These are phyloP conservation scores for Psittacus erithacus DNA, from an alignment of 2,113 vertebrate genomes.

Conservation along the genomic window DNA sequence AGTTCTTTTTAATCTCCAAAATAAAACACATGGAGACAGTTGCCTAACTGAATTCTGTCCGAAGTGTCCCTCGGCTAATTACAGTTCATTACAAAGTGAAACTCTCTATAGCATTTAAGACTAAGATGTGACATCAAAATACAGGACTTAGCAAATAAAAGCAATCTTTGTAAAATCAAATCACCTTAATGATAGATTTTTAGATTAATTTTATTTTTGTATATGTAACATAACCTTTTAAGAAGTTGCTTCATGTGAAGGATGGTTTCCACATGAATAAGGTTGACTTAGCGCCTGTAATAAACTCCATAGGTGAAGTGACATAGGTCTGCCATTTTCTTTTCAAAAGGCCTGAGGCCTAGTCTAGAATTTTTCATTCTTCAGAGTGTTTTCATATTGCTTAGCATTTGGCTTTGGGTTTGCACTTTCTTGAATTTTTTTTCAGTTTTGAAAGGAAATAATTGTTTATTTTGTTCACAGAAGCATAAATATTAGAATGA, in stretches of 20 bases:
- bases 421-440: not conserved
- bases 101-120: not conserved
- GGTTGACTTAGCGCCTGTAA: not conserved
- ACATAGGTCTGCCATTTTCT: not conserved
- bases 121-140: not conserved
- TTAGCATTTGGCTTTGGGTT: not conserved
- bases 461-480: not conserved
- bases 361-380: not conserved
- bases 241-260: not conserved
- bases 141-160: not conserved
- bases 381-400: not conserved
- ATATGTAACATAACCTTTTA: not conserved
- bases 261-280: not conserved
- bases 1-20: not conserved
- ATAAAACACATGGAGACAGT: not conserved
- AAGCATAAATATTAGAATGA: not conserved
- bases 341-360: not conserved
- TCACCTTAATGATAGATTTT: not conserved
- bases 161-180: not conserved
- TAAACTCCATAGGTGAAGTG: not conserved
- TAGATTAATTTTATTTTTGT: not conserved
- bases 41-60: not conserved
- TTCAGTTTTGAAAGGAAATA: not conserved
- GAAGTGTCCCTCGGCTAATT: not conserved
- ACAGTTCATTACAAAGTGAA: not conserved